Evolutionary conservation across 2,888 invertebrate species (phyloP), one percentile per base, ranked within the genome.

Genomic region (Sinodicranocentrus sp.): DNA sequence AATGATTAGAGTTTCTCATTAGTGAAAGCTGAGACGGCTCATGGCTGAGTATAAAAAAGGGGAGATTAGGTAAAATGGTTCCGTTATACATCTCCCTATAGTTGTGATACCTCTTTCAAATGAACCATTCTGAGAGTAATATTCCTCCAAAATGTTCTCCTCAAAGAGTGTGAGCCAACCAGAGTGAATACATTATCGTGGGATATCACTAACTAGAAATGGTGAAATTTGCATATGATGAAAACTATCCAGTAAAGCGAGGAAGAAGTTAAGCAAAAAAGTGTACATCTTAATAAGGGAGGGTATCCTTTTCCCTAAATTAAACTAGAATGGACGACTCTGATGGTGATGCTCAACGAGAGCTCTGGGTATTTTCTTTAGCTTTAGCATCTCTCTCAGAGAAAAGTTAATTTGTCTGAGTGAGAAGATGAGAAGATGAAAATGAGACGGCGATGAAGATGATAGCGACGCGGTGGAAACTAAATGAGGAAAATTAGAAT

Each of bases 321-420:
- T 75, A 75, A 75, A 75, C 26, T 63, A 61, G 61, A 23, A 17
- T n/a, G 48, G 44, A 68, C 15, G 25, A 26, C 13, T 68, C 68
- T 25, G 23, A 43, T 2, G 39, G 23, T 17, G 65, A 1, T 10
- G 10, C 2, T 21, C n/a, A 65, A 39, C 1, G 10, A 15, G 17
- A 28, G 28, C n/a, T n/a, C n/a, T n/a, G n/a, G n/a, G n/a, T n/a
- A n/a, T n/a, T n/a, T n/a, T n/a, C n/a, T n/a, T n/a, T n/a, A n/a
- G n/a, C n/a, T n/a, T n/a, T n/a, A n/a, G n/a, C n/a, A n/a, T n/a
- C n/a, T 70, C 70, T 70, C 26, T 39, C 39, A 23, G 63, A 26
- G 54, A 28, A 77, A 83, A 83, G 77, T 83, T 83, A 83, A 83
- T 83, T 83, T 83, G 59, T 39, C 67, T 77, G 83, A 77, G 83